Conservation (phyloP, 2,797 vertebrate genomes). For the Xenentodon cancila region DNA sequence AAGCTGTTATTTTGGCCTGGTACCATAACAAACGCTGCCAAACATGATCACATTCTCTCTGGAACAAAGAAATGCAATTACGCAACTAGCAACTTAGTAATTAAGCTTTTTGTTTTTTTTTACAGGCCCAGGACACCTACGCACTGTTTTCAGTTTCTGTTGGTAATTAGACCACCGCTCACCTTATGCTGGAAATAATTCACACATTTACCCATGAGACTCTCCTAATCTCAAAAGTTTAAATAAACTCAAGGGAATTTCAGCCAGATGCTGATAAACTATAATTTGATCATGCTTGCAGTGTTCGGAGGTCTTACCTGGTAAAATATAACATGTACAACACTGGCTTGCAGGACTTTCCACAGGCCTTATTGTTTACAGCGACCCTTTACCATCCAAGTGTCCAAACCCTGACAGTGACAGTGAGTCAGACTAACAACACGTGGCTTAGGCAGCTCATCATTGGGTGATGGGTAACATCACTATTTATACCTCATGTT, state of each 20-base stretch:
- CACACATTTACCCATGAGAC: neutral
- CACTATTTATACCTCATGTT: no score
- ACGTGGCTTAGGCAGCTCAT: no score
- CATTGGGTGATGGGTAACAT: no score
- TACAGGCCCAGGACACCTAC: neutral
- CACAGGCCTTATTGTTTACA: neutral
- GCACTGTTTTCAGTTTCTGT: constrained; percentile 15
- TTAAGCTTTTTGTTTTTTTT: neutral
- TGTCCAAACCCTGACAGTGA: no score
- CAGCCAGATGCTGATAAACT: neutral
- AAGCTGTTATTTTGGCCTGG: neutral
- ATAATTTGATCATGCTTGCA: neutral
- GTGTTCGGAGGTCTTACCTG: neutral
- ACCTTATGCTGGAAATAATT: constrained; percentile 9
- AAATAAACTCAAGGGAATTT: constrained; percentile 3
- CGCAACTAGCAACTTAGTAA: neutral
- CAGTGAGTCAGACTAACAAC: no score
- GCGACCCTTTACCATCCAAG: no score
- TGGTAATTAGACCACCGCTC: constrained; percentile 1
- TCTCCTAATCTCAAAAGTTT: constrained; percentile 1
- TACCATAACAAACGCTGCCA: neutral
- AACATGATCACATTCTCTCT: neutral
- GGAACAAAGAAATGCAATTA: constrained; percentile 5
- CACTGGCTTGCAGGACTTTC: neutral
- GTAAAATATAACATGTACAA: neutral